Base-by-base conservation (phyloP, 2,113 vertebrate species). In the Oxyruncus cristatus region DNA sequence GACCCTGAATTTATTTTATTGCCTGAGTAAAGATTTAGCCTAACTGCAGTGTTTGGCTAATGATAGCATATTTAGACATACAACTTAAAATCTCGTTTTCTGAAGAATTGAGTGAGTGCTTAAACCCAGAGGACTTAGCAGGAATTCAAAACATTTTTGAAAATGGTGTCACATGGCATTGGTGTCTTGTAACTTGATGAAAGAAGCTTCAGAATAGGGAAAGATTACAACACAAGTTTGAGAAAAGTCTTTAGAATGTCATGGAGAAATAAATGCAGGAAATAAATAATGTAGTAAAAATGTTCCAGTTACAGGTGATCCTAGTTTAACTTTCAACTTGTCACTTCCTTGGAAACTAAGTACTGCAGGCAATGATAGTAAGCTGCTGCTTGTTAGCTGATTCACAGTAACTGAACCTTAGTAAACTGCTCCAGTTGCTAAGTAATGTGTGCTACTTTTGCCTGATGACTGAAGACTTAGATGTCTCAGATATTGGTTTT, bases 231-330 rank as follows among this genome's bases (percentile, higher is more conserved):
- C 53, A 27, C 53, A 70, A 85, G 50, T 93, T 42, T 65, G 32
- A 35, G 61, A 19, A n/a, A 92, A 84, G 61, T 81, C 93, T 92
- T 72, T 44, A 53, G n/a, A 39, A 67, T 35, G 56, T 75, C 47
- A 63, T 5, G 2, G n/a, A 72, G 79, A 77, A 95, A 93, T 37
- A 93, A 80, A 74, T 46, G 22, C 32, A 75, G 70, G 47, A 91
- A 89, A 92, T 92, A 89, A 94, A 93, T 92, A 84, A 85, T 53
- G 59, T 72, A 94, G n/a, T 74, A 75, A 80, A 90, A 91, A 72
- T 41, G 52, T 78, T 71, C 8, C 35, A 62, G 80, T 76, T 83
- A 46, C 26, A 77, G 28, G 33, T 58, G 35, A 81, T 91, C 30
- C 52, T 61, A 59, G 58, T 53, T 91, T 73, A 89, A 82, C 70